A percentile compares a stretch with the other conserved stretches of the same genome.
Evolutionary conservation across 2,113 vertebrate species (phyloP).

Genomic region (pig (Sus scrofa)): T2T-Sscrofa CM000812.6:1330501-1331000

Average conservation of each 20-base stretch:
- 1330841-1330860: too few species aligned
- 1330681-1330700: too few species aligned
- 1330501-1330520: background rate
- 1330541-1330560: background rate
- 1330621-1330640: background rate
- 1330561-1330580: background rate
- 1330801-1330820: too few species aligned
- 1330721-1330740: too few species aligned
- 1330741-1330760: too few species aligned
- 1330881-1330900: background rate
- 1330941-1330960: background rate
- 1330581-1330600: background rate
- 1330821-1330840: too few species aligned
- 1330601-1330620: background rate
- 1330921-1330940: background rate
- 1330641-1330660: background rate
- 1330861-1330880: too few species aligned
- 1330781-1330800: too few species aligned
- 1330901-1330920: background rate
- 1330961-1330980: rapidly evolving
- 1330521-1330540: background rate
- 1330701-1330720: too few species aligned
- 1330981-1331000: background rate
- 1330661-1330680: too few species aligned
- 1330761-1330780: too few species aligned